These are phyloP conservation scores for Cerastis leucographa DNA, from an alignment of 2,888 invertebrate species.

Conservation along the genomic window DNA sequence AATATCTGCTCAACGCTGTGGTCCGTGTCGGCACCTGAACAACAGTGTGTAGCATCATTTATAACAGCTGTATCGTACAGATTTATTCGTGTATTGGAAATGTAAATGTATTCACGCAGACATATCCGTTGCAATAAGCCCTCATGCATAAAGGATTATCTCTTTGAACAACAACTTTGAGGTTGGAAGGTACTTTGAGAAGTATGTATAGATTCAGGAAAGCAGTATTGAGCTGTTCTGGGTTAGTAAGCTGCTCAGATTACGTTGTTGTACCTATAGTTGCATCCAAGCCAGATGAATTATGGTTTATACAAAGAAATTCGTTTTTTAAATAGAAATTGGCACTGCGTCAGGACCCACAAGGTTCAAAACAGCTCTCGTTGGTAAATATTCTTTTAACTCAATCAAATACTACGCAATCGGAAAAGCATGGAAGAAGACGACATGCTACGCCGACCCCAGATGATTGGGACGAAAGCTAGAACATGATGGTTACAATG, in stretches of 20 bases:
- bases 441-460: too few species aligned
- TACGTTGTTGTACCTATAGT: background rate
- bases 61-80: slow-evolving; percentile 23
- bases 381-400: background rate
- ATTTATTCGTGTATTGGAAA: slow-evolving; percentile 35
- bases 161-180: slow-evolving; percentile 24
- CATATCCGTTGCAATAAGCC: slow-evolving; percentile 27
- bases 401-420: too few species aligned
- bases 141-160: slow-evolving; percentile 29
- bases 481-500: too few species aligned
- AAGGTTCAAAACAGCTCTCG: background rate
- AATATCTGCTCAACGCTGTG: background rate
- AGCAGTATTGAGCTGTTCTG: background rate
- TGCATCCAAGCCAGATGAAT: background rate
- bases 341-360: background rate
- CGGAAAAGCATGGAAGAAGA: too few species aligned
- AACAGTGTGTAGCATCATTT: slow-evolving; percentile 1
- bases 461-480: too few species aligned
- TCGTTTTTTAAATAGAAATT: background rate
- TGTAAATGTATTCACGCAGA: slow-evolving; percentile 41
- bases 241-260: background rate
- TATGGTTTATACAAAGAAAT: background rate
- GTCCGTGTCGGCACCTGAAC: background rate
- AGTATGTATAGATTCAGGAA: background rate
- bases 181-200: background rate